Conservation (phyloP, 2,888 invertebrate genomes). For the Lepas anatifera region DNA sequence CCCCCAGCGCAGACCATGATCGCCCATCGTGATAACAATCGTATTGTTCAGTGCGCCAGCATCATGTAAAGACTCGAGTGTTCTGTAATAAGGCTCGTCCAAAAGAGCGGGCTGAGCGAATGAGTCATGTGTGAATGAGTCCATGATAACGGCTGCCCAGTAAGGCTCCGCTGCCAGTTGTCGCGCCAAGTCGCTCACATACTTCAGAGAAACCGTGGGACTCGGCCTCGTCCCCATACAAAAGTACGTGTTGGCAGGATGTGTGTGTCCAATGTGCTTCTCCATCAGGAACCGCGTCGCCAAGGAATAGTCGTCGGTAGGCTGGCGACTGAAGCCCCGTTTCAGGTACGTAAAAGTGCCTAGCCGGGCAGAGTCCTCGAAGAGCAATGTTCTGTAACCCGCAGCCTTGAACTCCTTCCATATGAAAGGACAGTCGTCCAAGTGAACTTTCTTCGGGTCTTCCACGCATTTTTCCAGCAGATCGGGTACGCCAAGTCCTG, state of each 20-base stretch:
- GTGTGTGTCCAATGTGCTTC: slow-evolving; percentile 49
- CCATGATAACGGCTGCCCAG: not conserved
- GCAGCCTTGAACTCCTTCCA: slow-evolving; percentile 64
- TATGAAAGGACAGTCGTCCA: slow-evolving; percentile 67
- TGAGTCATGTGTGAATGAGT: slow-evolving; percentile 66
- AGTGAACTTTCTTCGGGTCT: slow-evolving; percentile 38
- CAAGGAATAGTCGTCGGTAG: slow-evolving; percentile 73
- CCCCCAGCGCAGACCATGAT: slow-evolving; percentile 84
- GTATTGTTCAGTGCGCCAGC: slow-evolving; percentile 50
- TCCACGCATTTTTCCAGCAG: slow-evolving; percentile 51
- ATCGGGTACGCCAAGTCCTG: slow-evolving; percentile 55
- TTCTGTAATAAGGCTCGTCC: slow-evolving; percentile 49
- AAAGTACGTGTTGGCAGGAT: slow-evolving; percentile 49
- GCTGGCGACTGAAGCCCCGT: slow-evolving; percentile 59
- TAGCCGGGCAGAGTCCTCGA: slow-evolving; percentile 67
- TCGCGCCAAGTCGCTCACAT: slow-evolving; percentile 55
- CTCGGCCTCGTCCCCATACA: slow-evolving; percentile 56
- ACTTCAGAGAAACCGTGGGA: slow-evolving; percentile 51
- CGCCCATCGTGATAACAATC: slow-evolving; percentile 59
- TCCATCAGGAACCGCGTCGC: slow-evolving; percentile 59
- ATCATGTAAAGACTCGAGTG: slow-evolving; percentile 44
- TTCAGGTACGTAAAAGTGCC: slow-evolving; percentile 69
- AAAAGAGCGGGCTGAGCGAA: slow-evolving; percentile 63
- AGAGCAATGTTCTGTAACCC: slow-evolving; percentile 65
- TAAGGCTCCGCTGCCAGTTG: slow-evolving; percentile 42